A percentile compares a stretch with the other conserved stretches of the same genome.
Conservation (phyloP, 2,797 vertebrate genomes). For the Balearica regulorum region DNA sequence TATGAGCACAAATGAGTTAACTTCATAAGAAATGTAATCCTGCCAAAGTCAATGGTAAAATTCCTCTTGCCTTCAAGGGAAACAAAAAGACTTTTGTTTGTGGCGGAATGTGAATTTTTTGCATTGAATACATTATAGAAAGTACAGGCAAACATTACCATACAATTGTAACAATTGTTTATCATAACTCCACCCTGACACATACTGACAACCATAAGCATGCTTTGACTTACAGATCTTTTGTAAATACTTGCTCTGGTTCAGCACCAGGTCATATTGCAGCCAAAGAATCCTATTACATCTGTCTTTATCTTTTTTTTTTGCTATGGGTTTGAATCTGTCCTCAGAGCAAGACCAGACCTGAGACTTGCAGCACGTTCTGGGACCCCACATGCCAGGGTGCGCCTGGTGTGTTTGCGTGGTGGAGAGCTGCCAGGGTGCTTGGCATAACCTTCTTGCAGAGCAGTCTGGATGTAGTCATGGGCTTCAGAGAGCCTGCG, state of each 20-base stretch:
- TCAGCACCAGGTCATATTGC: slow-evolving; percentile 21
- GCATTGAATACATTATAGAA: not conserved
- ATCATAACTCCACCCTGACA: not conserved
- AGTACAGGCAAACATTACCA: not conserved
- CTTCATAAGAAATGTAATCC: not conserved
- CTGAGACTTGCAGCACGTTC: not conserved
- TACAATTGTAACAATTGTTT: not conserved
- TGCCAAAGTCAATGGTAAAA: not conserved
- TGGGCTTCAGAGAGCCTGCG: not conserved
- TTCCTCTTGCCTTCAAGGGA: not conserved
- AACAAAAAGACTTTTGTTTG: not conserved
- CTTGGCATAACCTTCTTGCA: not conserved
- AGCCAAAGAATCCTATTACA: not conserved
- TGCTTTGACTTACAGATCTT: not conserved
- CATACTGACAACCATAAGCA: not conserved
- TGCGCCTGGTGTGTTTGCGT: not conserved
- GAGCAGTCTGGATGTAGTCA: not conserved
- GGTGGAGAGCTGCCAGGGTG: not conserved
- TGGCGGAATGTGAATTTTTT: not conserved
- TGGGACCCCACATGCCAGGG: not conserved
- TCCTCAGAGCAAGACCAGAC: slow-evolving; percentile 27
- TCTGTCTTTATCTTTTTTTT: not conserved
- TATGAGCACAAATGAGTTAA: not conserved
- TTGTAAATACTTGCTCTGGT: slow-evolving; percentile 44
- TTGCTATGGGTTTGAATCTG: not conserved